Evolutionary conservation across 1,140 invertebrate species (phyloP).

Genomic region (Chionoecetes opilio): DNA sequence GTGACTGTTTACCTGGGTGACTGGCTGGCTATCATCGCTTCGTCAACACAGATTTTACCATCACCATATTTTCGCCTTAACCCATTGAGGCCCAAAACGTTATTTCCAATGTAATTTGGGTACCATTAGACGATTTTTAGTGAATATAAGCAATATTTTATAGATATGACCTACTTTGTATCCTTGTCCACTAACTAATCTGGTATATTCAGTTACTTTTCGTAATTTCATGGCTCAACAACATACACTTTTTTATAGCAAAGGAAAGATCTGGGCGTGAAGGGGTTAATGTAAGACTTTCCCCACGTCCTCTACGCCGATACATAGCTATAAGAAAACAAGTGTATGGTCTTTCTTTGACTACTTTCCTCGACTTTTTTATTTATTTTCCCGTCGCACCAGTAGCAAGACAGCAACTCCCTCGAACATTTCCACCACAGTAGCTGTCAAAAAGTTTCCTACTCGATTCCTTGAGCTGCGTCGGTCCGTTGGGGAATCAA

Average conservation of each 20-base stretch:
- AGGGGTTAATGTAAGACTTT: neutral
- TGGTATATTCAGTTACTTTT: too few species aligned
- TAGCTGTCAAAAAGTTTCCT: neutral
- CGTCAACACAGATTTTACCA: too few species aligned
- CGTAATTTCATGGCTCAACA: too few species aligned
- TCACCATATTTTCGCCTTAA: too few species aligned
- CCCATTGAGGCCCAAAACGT: too few species aligned
- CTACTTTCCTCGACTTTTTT: neutral
- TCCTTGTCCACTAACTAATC: too few species aligned
- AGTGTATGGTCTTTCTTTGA: slow-evolving; percentile 9
- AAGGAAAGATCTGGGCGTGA: too few species aligned
- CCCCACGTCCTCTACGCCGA: neutral
- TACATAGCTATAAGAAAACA: neutral
- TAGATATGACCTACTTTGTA: too few species aligned
- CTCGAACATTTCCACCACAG: neutral
- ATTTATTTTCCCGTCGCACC: neutral
- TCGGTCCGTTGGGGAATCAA: neutral
- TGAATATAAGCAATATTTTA: too few species aligned
- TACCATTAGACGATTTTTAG: too few species aligned
- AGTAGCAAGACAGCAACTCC: neutral
- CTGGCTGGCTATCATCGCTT: neutral
- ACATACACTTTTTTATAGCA: too few species aligned
- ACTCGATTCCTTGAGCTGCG: neutral
- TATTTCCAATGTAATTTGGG: too few species aligned
- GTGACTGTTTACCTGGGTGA: neutral